Conservation (phyloP, 2,888 invertebrate genomes). For the Polylopha cassiicola region DNA sequence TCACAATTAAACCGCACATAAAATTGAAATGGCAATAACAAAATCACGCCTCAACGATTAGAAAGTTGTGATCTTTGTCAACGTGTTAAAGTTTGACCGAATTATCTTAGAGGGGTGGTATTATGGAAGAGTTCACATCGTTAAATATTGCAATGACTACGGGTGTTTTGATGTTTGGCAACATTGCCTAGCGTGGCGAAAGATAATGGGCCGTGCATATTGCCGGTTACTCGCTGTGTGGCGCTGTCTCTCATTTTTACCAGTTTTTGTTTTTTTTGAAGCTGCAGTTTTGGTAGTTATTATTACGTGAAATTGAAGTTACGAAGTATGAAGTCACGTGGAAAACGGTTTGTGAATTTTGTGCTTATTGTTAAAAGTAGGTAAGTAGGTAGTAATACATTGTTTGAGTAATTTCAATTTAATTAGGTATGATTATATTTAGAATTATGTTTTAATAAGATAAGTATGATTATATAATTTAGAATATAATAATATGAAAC, state of each 20-base stretch:
- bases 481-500: too few species aligned
- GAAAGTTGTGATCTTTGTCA: conserved; percentile 66
- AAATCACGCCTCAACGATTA: conserved; percentile 64
- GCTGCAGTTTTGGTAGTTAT: conserved; percentile 22
- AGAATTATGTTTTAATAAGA: too few species aligned
- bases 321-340: too few species aligned
- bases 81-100: conserved; percentile 75
- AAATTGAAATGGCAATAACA: conserved; percentile 58
- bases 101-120: conserved; percentile 53
- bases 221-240: conserved; percentile 42
- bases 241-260: conserved; percentile 41
- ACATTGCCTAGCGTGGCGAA: conserved; percentile 66
- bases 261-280: conserved; percentile 23
- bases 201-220: conserved; percentile 65
- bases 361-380: too few species aligned
- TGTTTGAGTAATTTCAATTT: too few species aligned
- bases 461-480: too few species aligned
- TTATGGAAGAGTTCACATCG: conserved; percentile 72
- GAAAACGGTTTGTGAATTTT: too few species aligned
- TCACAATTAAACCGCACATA: conserved; percentile 65
- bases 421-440: too few species aligned
- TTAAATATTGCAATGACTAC: conserved; percentile 74
- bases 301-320: too few species aligned
- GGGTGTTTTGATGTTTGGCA: conserved; percentile 63
- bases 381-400: too few species aligned